Percentiles rank a stretch among this genome's conserved stretches.
phyloP scores from a whole-genome alignment of 1,140 invertebrate genomes.

The Anastatus disparis region DNA sequence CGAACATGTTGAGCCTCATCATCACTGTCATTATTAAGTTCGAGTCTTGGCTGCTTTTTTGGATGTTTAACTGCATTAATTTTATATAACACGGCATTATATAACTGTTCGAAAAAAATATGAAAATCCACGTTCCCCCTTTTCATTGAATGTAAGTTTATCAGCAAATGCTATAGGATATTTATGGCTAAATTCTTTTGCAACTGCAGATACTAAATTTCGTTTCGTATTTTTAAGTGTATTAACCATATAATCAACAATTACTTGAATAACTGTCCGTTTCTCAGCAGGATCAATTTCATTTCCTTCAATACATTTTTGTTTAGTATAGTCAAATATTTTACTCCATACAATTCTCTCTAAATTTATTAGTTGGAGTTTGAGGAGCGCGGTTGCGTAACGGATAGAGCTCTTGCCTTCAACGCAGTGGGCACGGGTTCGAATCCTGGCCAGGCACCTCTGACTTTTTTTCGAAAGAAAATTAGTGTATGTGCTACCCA shows the following conservation, averaged over 20 bases:
- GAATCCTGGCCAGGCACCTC: too few species aligned
- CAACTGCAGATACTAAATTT: not conserved
- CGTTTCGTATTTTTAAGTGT: not conserved
- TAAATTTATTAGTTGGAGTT: not conserved
- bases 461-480: too few species aligned
- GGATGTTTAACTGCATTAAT: not conserved
- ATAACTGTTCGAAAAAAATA: not conserved
- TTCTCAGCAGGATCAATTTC: not conserved
- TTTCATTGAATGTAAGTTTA: not conserved
- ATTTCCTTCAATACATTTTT: not conserved
- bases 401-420: too few species aligned
- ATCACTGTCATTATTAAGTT: not conserved
- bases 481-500: too few species aligned
- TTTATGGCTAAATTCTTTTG: not conserved
- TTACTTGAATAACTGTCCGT: not conserved
- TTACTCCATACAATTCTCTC: not conserved
- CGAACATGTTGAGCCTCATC: not conserved
- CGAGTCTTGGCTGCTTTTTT: not conserved
- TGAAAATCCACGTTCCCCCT: not conserved
- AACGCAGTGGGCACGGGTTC: too few species aligned
- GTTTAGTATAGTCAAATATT: not conserved
- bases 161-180: not conserved
- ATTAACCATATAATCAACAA: too few species aligned
- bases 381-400: too few species aligned
- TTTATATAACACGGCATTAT: too few species aligned